Percentiles rank a stretch among this genome's conserved stretches.
phyloP scores from a whole-genome alignment of 2,113 vertebrate species.

The Pedionomus torquatus region DNA sequence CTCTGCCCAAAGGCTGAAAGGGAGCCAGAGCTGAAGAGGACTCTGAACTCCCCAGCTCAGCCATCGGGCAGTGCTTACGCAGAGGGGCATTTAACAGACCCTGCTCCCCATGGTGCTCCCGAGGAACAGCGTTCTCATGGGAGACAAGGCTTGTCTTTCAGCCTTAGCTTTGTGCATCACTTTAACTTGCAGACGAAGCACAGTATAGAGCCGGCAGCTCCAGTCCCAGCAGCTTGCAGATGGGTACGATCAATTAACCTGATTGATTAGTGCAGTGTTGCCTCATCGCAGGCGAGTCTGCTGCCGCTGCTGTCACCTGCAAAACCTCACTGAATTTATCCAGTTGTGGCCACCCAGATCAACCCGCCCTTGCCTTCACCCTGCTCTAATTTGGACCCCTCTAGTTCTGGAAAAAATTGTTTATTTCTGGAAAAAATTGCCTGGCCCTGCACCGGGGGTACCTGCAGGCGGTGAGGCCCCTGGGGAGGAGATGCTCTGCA shows the following conservation, averaged over 20 bases:
- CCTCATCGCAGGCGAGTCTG: background rate
- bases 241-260: background rate
- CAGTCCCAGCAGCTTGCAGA: background rate
- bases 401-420: background rate
- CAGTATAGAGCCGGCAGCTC: background rate
- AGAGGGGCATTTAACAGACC: background rate
- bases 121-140: background rate
- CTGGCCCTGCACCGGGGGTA: too few relatives aligned
- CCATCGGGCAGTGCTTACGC: background rate
- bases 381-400: background rate
- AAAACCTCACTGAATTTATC: background rate
- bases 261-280: background rate
- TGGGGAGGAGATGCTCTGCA: too few relatives aligned
- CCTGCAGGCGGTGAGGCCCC: background rate
- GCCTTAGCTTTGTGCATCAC: background rate
- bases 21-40: background rate
- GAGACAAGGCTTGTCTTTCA: background rate
- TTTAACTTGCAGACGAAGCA: background rate
- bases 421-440: background rate
- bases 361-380: background rate
- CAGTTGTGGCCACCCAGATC: background rate
- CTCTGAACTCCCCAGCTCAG: background rate
- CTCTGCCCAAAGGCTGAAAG: background rate
- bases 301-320: background rate
- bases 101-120: accelerated